These are phyloP conservation scores for Sorex maritimensis DNA, from an alignment of 2,797 vertebrate genomes.

Conservation along the genomic window DNA sequence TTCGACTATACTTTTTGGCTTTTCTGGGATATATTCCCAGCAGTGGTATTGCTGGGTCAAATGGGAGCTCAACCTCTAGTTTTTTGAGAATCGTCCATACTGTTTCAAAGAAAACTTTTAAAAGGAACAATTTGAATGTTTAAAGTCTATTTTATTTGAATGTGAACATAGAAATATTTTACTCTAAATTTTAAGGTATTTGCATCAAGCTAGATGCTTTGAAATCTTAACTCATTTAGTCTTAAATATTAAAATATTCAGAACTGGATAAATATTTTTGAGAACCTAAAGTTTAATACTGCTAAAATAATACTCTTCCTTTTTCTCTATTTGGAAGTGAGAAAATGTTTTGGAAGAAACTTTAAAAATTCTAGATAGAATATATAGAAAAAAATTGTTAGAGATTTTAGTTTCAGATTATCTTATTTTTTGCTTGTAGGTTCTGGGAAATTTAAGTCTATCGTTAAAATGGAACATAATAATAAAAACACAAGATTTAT, in stretches of 20 bases:
- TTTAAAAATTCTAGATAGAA: conserved; percentile 1
- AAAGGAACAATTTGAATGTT: not conserved
- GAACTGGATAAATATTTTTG: no score
- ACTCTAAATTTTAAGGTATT: not conserved
- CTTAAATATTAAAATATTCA: conserved; percentile 21
- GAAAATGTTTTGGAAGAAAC: not conserved
- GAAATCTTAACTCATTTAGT: not conserved
- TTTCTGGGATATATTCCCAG: no score
- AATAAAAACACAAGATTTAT: no score
- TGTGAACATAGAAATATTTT: conserved; percentile 10
- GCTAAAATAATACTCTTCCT: conserved; percentile 19
- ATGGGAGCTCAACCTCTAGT: no score
- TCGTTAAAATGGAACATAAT: no score
- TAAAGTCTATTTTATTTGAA: conserved; percentile 41
- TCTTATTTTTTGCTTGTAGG: not conserved
- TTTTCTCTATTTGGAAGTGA: not conserved
- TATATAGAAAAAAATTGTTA: not conserved
- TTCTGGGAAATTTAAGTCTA: not conserved
- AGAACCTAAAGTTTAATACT: not conserved
- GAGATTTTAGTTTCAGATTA: not conserved
- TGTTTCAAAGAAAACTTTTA: no score
- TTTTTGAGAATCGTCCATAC: no score
- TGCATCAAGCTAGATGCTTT: not conserved
- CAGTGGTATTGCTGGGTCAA: no score
- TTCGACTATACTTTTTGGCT: no score